Conservation (phyloP, 92 coral and sea anemone genomes). For the Phenganax subtilis region DNA sequence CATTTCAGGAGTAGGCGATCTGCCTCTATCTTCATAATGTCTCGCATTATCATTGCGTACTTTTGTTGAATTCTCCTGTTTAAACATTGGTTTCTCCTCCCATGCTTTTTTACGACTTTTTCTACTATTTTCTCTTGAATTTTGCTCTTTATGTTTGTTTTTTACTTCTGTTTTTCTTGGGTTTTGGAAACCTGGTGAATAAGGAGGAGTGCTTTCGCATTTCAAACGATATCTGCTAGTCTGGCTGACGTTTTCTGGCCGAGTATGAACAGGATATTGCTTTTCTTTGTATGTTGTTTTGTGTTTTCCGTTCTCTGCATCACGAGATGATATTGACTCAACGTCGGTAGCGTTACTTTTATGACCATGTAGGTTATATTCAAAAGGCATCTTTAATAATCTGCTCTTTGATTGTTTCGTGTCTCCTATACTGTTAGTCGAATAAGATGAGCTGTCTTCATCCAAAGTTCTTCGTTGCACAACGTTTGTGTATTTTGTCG, state of each 20-base stretch:
- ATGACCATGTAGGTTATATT: conserved; percentile 48
- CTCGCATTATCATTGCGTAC: conserved; percentile 48
- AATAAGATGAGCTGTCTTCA: conserved; percentile 22
- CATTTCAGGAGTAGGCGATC: conserved; percentile 95
- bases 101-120: conserved; percentile 45
- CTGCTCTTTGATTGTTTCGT: conserved; percentile 2
- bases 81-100: conserved; percentile 18
- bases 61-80: conserved; percentile 18
- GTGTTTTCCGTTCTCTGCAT: conserved; percentile 25
- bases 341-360: conserved; percentile 32
- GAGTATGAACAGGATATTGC: not conserved
- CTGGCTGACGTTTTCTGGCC: not conserved
- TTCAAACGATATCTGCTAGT: conserved; percentile 35
- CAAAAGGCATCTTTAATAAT: conserved; percentile 44
- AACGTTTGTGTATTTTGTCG: not conserved
- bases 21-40: conserved; percentile 71
- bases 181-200: conserved; percentile 31
- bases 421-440: conserved; percentile 29
- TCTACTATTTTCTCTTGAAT: conserved; percentile 49
- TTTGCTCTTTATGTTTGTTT: conserved; percentile 16
- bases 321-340: conserved; percentile 37
- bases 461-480: conserved; percentile 26
- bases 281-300: conserved; percentile 35
- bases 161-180: conserved; percentile 5
- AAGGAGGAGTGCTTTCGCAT: conserved; percentile 37